Percentiles rank a stretch among this genome's conserved stretches.
Conservation (phyloP, 2,888 invertebrate genomes). For the Chaetoderma sp. region DNA sequence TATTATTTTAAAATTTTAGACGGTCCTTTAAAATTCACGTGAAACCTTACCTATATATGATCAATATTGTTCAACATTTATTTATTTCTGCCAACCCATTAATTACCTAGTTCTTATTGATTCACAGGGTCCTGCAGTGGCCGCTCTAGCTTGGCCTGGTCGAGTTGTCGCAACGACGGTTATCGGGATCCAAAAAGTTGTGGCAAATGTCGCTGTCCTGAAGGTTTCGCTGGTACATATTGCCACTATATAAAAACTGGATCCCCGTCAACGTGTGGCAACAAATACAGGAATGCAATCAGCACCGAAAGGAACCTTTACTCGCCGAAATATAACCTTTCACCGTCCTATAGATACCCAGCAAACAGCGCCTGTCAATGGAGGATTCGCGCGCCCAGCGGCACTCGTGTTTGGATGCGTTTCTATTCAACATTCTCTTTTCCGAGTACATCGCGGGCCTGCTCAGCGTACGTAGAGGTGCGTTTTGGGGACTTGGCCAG, state of each 20-base stretch:
- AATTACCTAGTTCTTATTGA: too few species aligned
- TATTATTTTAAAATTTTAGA: too few species aligned
- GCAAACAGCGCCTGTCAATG: too few species aligned
- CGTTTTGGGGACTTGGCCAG: background rate
- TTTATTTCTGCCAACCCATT: too few species aligned
- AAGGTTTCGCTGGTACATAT: background rate
- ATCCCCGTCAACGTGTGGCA: too few species aligned
- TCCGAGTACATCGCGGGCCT: background rate
- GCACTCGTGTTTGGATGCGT: background rate
- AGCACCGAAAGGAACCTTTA: too few species aligned
- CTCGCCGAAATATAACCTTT: too few species aligned
- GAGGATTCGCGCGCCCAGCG: background rate
- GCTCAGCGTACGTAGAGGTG: background rate
- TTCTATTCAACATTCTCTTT: background rate
- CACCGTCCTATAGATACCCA: too few species aligned
- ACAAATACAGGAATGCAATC: background rate
- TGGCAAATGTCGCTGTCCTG: background rate
- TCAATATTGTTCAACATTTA: too few species aligned
- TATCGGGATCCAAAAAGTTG: background rate
- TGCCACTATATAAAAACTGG: background rate
- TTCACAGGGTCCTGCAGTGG: background rate
- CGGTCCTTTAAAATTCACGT: too few species aligned
- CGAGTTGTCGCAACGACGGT: background rate
- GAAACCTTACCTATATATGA: too few species aligned
- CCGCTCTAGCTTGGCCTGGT: background rate